phyloP scores from a whole-genome alignment of 2,888 invertebrate species.

The Heliconius charithonia region DNA sequence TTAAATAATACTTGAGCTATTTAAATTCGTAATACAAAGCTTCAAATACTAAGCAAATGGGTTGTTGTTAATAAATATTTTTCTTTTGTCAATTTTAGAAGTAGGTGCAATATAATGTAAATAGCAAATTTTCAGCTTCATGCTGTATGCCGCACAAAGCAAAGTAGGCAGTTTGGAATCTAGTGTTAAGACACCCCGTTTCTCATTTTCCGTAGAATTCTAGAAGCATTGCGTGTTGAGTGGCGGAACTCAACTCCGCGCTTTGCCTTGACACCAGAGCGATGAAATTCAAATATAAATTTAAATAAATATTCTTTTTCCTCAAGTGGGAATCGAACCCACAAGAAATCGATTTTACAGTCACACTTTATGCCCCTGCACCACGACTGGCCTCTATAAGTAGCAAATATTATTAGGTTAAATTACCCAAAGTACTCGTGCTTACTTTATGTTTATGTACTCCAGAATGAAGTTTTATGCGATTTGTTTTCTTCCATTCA shows the following conservation, averaged over 20 bases:
- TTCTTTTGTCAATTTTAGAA: not conserved
- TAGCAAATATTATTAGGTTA: constrained; percentile 21
- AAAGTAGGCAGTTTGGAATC: too few species aligned
- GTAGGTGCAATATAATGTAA: not conserved
- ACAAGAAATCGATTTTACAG: too few species aligned
- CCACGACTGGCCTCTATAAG: not conserved
- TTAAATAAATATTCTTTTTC: too few species aligned
- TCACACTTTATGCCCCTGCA: too few species aligned
- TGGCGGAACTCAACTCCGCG: too few species aligned
- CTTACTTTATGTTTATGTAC: constrained; percentile 13
- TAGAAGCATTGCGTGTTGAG: too few species aligned
- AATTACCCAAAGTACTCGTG: constrained; percentile 21
- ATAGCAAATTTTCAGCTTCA: not conserved
- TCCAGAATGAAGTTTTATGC: constrained; percentile 34
- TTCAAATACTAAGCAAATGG: not conserved
- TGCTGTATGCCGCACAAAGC: too few species aligned
- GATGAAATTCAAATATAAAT: too few species aligned
- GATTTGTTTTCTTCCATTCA: constrained; percentile 40
- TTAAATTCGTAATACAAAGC: not conserved
- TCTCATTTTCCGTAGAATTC: too few species aligned
- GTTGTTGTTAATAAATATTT: not conserved
- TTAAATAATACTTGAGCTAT: not conserved
- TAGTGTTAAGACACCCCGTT: too few species aligned
- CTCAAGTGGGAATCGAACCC: too few species aligned
- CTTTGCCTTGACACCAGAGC: too few species aligned